phyloP scores from a whole-genome alignment of 2,888 invertebrate genomes.

The Acleris emargana region DNA sequence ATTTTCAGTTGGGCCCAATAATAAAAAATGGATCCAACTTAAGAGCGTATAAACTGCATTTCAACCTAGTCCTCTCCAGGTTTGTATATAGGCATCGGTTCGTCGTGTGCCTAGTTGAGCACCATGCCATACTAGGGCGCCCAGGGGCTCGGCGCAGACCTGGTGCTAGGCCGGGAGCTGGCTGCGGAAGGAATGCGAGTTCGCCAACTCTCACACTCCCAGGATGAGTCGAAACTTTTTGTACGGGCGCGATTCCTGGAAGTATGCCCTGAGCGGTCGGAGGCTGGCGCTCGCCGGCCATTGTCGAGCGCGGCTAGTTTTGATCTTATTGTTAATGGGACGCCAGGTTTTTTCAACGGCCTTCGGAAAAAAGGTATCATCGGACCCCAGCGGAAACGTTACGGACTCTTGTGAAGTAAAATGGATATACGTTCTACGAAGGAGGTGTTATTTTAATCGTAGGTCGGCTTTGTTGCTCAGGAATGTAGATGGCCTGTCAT shows the following conservation, averaged over 20 bases:
- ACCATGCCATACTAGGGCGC: too few relatives aligned
- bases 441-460: conserved; percentile 83
- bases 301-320: conserved; percentile 82
- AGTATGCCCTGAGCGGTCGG: conserved; percentile 70
- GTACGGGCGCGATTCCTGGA: conserved; percentile 79
- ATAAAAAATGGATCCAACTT: too few relatives aligned
- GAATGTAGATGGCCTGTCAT: conserved; percentile 83
- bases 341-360: conserved; percentile 79
- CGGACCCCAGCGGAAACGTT: conserved; percentile 82
- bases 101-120: too few relatives aligned
- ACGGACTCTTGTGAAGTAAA: conserved; percentile 81
- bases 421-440: conserved; percentile 81
- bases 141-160: background rate
- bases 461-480: conserved; percentile 79
- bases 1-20: too few relatives aligned
- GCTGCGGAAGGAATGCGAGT: conserved; percentile 66
- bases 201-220: conserved; percentile 75
- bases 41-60: too few relatives aligned
- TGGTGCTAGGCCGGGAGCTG: conserved; percentile 26
- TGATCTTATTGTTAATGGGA: conserved; percentile 84
- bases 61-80: background rate
- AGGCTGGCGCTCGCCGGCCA: conserved; percentile 79
- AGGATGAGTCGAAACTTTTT: conserved; percentile 79
- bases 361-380: conserved; percentile 80
- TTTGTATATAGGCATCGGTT: background rate